Conservation (phyloP, 2,888 invertebrate species). For the Hypercompe scribonia region DNA sequence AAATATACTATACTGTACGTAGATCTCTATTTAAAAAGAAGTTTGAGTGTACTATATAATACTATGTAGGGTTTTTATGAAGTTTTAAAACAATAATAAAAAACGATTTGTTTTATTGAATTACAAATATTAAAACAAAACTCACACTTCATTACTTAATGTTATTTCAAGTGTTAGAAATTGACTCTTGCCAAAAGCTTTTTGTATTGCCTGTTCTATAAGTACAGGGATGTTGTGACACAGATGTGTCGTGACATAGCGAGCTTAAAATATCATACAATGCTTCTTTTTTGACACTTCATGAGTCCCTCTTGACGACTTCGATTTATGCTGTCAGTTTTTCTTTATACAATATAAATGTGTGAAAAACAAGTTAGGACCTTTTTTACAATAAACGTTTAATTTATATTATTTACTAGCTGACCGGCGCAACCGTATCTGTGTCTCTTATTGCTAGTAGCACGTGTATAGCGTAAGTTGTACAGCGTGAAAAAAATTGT, state of each 20-base stretch:
- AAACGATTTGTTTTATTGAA: too few species aligned
- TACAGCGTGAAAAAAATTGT: too few species aligned
- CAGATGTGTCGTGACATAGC: constrained; percentile 1
- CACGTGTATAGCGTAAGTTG: too few species aligned
- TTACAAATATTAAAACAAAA: not conserved
- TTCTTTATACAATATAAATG: not conserved
- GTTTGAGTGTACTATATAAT: too few species aligned
- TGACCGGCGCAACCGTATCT: too few species aligned
- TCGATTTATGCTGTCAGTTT: not conserved
- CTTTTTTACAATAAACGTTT: not conserved
- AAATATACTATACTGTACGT: too few species aligned
- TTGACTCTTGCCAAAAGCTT: not conserved
- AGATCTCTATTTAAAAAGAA: too few species aligned
- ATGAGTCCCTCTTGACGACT: not conserved
- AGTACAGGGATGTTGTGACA: not conserved
- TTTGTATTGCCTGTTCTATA: not conserved
- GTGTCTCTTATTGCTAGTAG: too few species aligned
- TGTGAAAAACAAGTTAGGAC: not conserved
- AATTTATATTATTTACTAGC: too few species aligned
- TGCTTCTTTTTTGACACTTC: not conserved
- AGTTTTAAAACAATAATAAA: too few species aligned
- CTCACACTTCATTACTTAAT: not conserved
- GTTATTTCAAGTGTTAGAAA: not conserved
- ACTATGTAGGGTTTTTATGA: too few species aligned
- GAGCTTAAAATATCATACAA: not conserved